Evolutionary conservation across 1,140 invertebrate species (phyloP).

Genomic region (Hesperophylax magnus): DNA sequence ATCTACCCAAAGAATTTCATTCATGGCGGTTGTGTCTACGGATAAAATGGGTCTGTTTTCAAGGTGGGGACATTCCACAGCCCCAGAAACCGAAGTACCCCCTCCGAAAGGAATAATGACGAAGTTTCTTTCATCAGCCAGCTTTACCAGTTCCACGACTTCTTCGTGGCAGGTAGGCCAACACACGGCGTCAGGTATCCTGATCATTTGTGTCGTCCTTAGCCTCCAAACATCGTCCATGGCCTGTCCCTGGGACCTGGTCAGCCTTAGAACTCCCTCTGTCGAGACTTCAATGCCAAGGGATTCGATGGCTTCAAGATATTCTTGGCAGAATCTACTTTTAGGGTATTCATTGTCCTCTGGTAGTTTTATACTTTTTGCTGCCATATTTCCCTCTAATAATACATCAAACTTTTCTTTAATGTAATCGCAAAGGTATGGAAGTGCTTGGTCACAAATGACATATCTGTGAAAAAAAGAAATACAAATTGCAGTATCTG

Average conservation of each 20-base stretch:
- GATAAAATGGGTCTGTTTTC: conserved; percentile 78
- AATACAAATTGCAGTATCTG: background rate
- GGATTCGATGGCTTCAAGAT: conserved; percentile 69
- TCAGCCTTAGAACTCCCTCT: conserved; percentile 74
- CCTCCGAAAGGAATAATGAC: conserved; percentile 82
- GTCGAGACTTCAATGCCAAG: conserved; percentile 71
- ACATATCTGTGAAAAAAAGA: conserved; percentile 24
- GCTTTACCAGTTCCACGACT: conserved; percentile 73
- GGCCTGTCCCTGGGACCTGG: conserved; percentile 79
- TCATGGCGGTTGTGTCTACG: conserved; percentile 81
- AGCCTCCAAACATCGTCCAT: conserved; percentile 77
- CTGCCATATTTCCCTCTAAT: conserved; percentile 51
- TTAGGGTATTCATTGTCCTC: conserved; percentile 59
- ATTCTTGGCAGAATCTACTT: conserved; percentile 62
- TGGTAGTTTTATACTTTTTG: background rate
- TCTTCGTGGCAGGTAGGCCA: conserved; percentile 76
- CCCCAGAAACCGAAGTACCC: conserved; percentile 80
- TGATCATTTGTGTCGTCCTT: conserved; percentile 69
- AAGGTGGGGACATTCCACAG: conserved; percentile 74
- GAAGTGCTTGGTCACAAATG: conserved; percentile 24
- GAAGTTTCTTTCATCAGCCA: conserved; percentile 73
- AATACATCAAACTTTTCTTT: conserved; percentile 22
- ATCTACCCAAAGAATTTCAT: conserved; percentile 79
- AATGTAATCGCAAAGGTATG: conserved; percentile 13
- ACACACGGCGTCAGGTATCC: conserved; percentile 79